Percentiles rank a stretch among this genome's conserved stretches.
Evolutionary conservation across 2,888 invertebrate genomes (phyloP).

Genomic region (Torymus aiolomorphi): DNA sequence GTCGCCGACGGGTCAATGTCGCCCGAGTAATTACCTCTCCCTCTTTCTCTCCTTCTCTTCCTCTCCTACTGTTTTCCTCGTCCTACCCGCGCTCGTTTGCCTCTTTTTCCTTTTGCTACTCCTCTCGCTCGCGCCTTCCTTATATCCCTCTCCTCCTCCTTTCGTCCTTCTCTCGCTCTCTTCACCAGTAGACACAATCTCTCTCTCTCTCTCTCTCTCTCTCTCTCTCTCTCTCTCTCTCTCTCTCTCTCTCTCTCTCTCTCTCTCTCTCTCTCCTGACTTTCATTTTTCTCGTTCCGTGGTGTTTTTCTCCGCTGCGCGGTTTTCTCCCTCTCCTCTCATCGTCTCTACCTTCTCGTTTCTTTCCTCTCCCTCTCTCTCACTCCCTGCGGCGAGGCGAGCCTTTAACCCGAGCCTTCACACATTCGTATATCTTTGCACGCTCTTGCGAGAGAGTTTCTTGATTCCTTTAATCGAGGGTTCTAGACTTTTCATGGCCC

Average conservation of each 20-base stretch:
- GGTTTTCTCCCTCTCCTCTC: background rate
- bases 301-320: background rate
- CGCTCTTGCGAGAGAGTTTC: background rate
- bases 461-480: conserved; percentile 17
- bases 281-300: conserved; percentile 18
- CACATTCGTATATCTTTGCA: too few relatives aligned
- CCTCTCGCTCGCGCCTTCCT: conserved; percentile 27
- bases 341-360: conserved; percentile 2
- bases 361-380: conserved; percentile 13
- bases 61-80: conserved; percentile 32
- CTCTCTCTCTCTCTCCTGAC: background rate
- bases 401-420: too few relatives aligned
- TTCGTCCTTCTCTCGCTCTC: background rate
- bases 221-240: too few relatives aligned
- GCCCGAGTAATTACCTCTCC: conserved; percentile 72
- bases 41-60: conserved; percentile 39
- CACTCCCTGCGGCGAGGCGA: too few relatives aligned
- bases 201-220: too few relatives aligned
- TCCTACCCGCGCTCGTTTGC: background rate
- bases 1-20: conserved; percentile 74
- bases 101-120: conserved; percentile 21
- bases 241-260: too few relatives aligned
- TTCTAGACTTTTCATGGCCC: too few relatives aligned
- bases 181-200: background rate
- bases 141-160: conserved; percentile 18